Evolutionary conservation across 2,113 vertebrate species (phyloP).

Genomic region (Vidua macroura): DNA sequence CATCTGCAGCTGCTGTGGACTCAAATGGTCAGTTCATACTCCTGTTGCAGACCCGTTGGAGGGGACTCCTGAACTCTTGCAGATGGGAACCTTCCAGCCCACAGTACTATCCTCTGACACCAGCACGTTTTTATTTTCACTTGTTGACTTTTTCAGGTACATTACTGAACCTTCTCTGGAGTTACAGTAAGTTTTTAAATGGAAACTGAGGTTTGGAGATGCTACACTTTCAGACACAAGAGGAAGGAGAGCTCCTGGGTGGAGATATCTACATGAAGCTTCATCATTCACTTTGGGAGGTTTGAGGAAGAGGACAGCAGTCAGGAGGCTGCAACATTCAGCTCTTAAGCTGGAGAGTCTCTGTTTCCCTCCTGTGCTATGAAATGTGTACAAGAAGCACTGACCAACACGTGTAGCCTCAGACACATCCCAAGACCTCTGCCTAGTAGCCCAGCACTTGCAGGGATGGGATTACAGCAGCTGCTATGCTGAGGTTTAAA

Average conservation of each 20-base stretch:
- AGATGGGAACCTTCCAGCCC: background rate
- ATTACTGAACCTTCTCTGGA: background rate
- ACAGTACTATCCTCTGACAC: background rate
- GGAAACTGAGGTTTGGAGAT: background rate
- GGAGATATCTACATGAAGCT: background rate
- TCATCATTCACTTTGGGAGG: background rate
- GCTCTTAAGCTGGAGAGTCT: background rate
- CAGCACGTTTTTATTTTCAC: background rate
- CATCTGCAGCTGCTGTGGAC: background rate
- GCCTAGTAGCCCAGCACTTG: background rate
- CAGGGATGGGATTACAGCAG: background rate
- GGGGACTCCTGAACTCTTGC: background rate
- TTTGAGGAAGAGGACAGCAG: background rate
- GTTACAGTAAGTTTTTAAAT: background rate
- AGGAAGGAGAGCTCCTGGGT: background rate
- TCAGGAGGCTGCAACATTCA: background rate
- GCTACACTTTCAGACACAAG: background rate
- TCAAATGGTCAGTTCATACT: background rate
- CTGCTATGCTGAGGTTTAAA: background rate
- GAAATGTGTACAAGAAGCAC: background rate
- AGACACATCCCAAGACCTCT: rapidly evolving
- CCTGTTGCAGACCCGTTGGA: background rate
- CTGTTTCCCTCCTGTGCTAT: background rate
- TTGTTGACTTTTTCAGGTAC: background rate
- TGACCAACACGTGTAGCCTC: rapidly evolving